These are phyloP conservation scores for Heliconius nattereri DNA, from an alignment of 1,140 invertebrate species.

Conservation along the genomic window DNA sequence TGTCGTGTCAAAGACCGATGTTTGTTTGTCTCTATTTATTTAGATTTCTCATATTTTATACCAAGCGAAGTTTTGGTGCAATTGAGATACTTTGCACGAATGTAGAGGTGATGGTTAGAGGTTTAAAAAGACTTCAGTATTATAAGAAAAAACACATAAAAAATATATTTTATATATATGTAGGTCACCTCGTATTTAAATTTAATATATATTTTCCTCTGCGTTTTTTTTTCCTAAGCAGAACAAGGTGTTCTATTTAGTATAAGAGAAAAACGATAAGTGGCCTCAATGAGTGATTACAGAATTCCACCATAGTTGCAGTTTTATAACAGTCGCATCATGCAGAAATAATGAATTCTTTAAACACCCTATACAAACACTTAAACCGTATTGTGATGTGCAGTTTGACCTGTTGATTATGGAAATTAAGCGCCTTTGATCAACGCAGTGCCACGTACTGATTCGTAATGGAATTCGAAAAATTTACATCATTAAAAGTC, in stretches of 20 bases:
- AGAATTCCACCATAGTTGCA: not conserved
- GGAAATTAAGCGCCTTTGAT: constrained; percentile 68
- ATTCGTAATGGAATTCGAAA: constrained; percentile 66
- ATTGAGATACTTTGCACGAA: not conserved
- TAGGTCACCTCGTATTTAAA: not conserved
- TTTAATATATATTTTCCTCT: no score
- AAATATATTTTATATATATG: no score
- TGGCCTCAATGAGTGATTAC: not conserved
- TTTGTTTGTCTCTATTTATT: constrained; percentile 35
- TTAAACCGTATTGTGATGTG: constrained; percentile 24
- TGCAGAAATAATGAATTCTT: constrained; percentile 6
- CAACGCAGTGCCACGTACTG: constrained; percentile 48
- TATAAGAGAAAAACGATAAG: not conserved
- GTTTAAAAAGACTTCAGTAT: not conserved
- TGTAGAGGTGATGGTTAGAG: no score
- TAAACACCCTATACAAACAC: constrained; percentile 6
- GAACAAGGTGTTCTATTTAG: not conserved
- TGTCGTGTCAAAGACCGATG: constrained; percentile 28
- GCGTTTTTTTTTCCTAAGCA: no score
- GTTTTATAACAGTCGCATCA: not conserved
- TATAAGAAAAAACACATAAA: not conserved
- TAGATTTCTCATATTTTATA: constrained; percentile 10
- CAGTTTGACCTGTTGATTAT: constrained; percentile 55
- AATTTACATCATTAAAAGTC: constrained; percentile 72
- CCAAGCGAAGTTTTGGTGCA: not conserved